Evolutionary conservation across 2,113 vertebrate species (phyloP).

Genomic region (Nestor notabilis): DNA sequence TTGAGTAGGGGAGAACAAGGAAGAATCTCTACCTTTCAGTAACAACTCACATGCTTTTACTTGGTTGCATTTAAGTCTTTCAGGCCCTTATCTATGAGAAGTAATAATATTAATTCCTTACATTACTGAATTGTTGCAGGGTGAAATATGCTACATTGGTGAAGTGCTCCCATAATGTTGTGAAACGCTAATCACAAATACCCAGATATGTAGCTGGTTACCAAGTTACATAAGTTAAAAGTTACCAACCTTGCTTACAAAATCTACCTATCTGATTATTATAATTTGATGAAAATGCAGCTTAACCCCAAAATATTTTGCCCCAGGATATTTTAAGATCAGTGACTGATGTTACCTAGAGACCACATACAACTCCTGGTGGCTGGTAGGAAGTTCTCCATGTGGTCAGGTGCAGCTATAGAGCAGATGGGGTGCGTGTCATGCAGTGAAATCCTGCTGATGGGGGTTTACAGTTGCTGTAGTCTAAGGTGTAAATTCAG

Average conservation of each 20-base stretch:
- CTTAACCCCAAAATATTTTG: not conserved
- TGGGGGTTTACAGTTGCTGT: not conserved
- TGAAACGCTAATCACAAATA: not conserved
- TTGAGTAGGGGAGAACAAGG: not conserved
- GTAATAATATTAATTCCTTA: not conserved
- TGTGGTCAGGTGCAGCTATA: not conserved
- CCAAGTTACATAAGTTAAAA: not conserved
- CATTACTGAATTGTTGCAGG: not conserved
- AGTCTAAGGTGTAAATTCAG: not conserved
- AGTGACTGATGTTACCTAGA: not conserved
- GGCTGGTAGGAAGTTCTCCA: not conserved
- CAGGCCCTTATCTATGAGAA: not conserved
- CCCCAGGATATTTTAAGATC: not conserved
- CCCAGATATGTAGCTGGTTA: not conserved
- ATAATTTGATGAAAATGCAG: slow-evolving; percentile 23
- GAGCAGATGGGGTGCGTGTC: not conserved
- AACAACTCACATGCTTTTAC: not conserved
- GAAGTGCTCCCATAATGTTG: not conserved
- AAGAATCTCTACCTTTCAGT: not conserved
- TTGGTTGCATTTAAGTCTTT: not conserved
- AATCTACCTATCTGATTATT: not conserved
- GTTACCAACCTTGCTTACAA: not conserved
- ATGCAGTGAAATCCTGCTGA: not conserved
- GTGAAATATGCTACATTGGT: not conserved
- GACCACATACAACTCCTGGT: not conserved